phyloP scores from a whole-genome alignment of 2,797 vertebrate genomes.

The Cercopithecus mitis region DNA sequence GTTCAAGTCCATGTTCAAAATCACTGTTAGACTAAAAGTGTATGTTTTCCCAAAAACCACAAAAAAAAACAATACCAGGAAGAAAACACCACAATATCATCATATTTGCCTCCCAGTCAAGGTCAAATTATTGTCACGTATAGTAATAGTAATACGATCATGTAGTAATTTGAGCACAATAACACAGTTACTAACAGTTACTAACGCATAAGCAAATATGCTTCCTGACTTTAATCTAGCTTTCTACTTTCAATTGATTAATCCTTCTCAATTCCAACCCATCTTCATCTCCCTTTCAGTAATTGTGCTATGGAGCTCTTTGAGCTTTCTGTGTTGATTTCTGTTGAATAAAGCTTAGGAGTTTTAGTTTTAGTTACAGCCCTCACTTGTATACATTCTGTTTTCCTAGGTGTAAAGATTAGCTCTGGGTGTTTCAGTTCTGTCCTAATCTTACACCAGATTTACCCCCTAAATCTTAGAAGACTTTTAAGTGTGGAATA shows the following conservation, averaged over 20 bases:
- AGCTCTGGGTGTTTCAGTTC: background rate
- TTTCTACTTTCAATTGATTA: background rate
- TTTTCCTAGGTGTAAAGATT: background rate
- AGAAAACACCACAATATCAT: background rate
- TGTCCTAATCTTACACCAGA: background rate
- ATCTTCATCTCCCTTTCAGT: background rate
- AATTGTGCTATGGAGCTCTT: background rate
- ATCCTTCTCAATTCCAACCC: background rate
- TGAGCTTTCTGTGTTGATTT: background rate
- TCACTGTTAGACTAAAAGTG: background rate
- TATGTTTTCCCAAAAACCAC: background rate
- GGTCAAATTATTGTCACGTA: background rate
- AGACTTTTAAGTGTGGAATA: background rate
- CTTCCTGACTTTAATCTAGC: background rate
- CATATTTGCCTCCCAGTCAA: background rate
- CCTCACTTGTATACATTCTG: background rate
- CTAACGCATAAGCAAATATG: background rate
- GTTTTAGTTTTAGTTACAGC: background rate
- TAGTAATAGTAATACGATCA: background rate
- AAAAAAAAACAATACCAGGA: background rate
- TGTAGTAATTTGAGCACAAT: background rate
- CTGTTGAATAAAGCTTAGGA: background rate
- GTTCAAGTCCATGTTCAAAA: background rate
- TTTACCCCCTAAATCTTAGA: background rate
- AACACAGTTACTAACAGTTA: background rate